Evolutionary conservation across 2,888 invertebrate genomes (phyloP).

Genomic region (Clepsis dumicolana): DNA sequence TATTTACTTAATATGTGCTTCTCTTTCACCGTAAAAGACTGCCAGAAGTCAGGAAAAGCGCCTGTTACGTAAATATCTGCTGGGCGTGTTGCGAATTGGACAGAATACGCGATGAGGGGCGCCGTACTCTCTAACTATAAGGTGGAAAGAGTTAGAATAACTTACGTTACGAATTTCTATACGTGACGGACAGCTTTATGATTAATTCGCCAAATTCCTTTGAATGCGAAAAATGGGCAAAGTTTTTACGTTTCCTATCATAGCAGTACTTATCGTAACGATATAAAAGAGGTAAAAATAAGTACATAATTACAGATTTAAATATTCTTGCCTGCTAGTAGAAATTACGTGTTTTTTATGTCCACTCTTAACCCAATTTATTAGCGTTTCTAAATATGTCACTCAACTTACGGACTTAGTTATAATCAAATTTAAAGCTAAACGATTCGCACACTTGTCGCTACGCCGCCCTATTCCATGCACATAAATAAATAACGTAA

Average conservation of each 20-base stretch:
- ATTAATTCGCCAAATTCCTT: constrained; percentile 16
- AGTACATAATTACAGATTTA: neutral
- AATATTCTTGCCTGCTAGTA: neutral
- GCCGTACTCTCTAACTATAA: constrained; percentile 72
- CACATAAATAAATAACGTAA: constrained; percentile 2
- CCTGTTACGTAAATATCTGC: constrained; percentile 83
- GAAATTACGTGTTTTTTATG: neutral
- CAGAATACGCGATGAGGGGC: constrained; percentile 82
- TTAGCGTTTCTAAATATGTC: neutral
- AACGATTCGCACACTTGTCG: neutral
- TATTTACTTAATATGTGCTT: constrained; percentile 59
- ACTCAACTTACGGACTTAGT: neutral
- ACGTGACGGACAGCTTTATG: constrained; percentile 48
- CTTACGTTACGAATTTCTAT: constrained; percentile 59
- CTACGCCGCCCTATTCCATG: neutral
- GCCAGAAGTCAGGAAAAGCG: constrained; percentile 78
- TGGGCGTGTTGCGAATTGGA: constrained; percentile 82
- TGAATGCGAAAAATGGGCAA: constrained; percentile 16
- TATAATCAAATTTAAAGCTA: neutral
- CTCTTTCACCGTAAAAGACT: constrained; percentile 55
- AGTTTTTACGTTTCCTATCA: constrained; percentile 1
- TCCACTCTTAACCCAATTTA: neutral
- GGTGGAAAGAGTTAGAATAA: constrained; percentile 69
- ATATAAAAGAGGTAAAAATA: neutral
- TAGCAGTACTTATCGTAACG: neutral